phyloP scores from a whole-genome alignment of 1,140 invertebrate genomes.

The Oscheius sp. region DNA sequence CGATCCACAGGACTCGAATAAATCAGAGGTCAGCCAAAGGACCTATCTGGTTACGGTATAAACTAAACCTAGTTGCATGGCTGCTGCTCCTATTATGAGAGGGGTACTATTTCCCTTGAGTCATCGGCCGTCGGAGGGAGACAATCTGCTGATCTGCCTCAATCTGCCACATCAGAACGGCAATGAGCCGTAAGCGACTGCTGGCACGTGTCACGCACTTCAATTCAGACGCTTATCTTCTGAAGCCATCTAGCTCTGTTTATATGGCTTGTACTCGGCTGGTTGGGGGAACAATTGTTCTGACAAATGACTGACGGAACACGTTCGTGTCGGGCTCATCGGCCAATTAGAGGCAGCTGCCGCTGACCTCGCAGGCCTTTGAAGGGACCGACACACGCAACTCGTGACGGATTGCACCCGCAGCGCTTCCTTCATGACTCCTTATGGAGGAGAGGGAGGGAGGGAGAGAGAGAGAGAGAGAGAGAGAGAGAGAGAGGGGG shows the following conservation, averaged over 20 bases:
- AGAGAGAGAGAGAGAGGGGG: not conserved
- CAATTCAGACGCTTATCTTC: too few species aligned
- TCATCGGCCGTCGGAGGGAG: not conserved
- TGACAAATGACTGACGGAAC: not conserved
- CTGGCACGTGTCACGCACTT: not conserved
- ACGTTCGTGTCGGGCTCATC: not conserved
- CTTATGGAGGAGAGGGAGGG: not conserved
- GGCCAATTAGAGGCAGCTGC: slow-evolving; percentile 5
- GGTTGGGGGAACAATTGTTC: not conserved
- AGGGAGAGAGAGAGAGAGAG: not conserved
- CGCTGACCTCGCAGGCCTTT: not conserved
- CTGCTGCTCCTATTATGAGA: not conserved
- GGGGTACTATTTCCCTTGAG: not conserved
- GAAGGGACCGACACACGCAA: not conserved
- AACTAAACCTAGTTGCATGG: not conserved
- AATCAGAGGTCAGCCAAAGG: not conserved
- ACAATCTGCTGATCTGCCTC: slow-evolving; percentile 4
- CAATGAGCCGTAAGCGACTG: slow-evolving; percentile 1
- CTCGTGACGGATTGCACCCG: too few species aligned
- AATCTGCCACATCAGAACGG: not conserved
- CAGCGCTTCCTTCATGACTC: not conserved
- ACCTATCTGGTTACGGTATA: not conserved
- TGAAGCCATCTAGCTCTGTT: too few species aligned
- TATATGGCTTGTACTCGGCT: not conserved
- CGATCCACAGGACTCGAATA: too few species aligned